Base-by-base conservation (phyloP, 2,113 vertebrate species). In the Greenwoodochromis staneri region DNA sequence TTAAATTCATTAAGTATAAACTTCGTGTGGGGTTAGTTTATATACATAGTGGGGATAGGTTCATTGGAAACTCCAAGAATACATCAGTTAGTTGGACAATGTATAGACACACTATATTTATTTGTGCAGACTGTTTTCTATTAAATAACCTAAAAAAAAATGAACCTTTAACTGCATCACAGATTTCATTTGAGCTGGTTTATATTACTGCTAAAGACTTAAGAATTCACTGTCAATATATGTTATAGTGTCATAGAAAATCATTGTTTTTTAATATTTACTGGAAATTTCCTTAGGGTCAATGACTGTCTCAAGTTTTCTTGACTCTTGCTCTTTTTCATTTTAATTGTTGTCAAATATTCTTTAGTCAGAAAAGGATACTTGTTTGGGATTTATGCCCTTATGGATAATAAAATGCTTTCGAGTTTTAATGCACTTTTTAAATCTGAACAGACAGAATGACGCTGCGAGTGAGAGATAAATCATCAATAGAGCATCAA, bases 381-480 rank as follows among this genome's bases (percentile, higher is more conserved):
- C 13, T 45, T 73, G 13, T 27, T 45, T 45, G 69, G 40, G 40
- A 45, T 73, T 73, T 27, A 10, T 27, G n/a, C 14, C 38, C 21
- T 45, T 9, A 42, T 45, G 38, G 13, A 73, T 27, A 45, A 45
- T 45, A 7, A 27, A 45, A 45, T 47, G 9, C 24, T 47, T 1
- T 76, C 0, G 4, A 76, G 42, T 76, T 17, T 76, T 76, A 76
- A 76, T 76, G 24, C 42, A 0, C 21, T 45, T 73, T 73, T 69
- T 5, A 1, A 73, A 45, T 73, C 69, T 73, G 40, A 45, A 13
- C 38, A 73, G 38, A 45, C 4, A 45, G 69, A 73, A 45, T 73
- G 36, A 69, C 0, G 5, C 0, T 42, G 36, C 10, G 0, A 40
- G 36, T 9, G n/a, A 71, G 38, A 42, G n/a, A 24, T 71, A 71